Evolutionary conservation across 2,888 invertebrate genomes (phyloP).

Genomic region (Cheilosia vernalis): DNA sequence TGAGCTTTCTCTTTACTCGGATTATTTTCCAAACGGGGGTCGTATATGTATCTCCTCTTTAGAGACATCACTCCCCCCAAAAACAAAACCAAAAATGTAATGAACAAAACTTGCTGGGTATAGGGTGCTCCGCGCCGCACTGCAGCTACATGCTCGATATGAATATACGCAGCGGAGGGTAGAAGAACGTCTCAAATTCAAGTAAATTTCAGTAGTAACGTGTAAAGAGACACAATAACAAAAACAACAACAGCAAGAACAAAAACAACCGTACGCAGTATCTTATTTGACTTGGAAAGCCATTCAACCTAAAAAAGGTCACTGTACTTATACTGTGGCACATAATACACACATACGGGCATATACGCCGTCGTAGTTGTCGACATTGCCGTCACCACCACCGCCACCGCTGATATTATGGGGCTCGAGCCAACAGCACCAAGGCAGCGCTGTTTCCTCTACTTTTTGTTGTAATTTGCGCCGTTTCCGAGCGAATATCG

Average conservation of each 20-base stretch:
- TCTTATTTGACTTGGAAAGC: slow-evolving; percentile 66
- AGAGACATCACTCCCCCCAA: slow-evolving; percentile 12
- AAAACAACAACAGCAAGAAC: not conserved
- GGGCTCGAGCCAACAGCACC: slow-evolving; percentile 2
- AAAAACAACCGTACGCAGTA: slow-evolving; percentile 69
- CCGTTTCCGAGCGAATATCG: slow-evolving; percentile 45
- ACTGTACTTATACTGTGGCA: slow-evolving; percentile 72
- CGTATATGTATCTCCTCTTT: slow-evolving; percentile 14
- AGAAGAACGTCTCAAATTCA: slow-evolving; percentile 32
- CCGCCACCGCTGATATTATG: not conserved
- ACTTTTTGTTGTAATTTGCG: slow-evolving; percentile 30
- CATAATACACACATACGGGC: slow-evolving; percentile 40
- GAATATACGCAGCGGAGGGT: slow-evolving; percentile 25
- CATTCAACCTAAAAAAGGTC: slow-evolving; percentile 75
- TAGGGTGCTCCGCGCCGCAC: slow-evolving; percentile 2
- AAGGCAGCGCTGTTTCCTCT: slow-evolving; percentile 22
- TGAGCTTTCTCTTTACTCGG: slow-evolving; percentile 29
- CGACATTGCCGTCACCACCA: slow-evolving; percentile 16
- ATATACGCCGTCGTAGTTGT: slow-evolving; percentile 39
- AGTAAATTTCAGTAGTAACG: slow-evolving; percentile 65
- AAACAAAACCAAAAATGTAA: slow-evolving; percentile 14
- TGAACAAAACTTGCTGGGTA: not conserved
- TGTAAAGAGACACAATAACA: slow-evolving; percentile 46
- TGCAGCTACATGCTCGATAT: not conserved
- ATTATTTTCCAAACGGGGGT: slow-evolving; percentile 20